Base-by-base conservation (phyloP, 2,888 invertebrate species). In the Nomada hirtipes region DNA sequence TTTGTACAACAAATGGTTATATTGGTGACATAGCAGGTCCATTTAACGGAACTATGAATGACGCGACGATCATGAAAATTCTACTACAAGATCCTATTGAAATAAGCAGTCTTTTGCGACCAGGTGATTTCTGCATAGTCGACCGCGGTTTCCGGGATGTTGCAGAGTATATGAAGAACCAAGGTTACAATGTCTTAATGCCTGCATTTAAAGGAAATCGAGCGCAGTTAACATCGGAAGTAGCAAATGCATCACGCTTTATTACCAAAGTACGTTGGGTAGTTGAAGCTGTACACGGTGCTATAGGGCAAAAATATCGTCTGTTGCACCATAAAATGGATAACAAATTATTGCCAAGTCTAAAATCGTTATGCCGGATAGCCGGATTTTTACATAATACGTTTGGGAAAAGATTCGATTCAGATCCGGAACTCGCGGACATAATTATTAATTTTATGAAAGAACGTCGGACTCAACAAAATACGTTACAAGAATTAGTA, bases 101-200 rank as follows among this genome's bases (percentile, higher is more conserved):
- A 26, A 65, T 89, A 9, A 47, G 63, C 47, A 71, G n/a, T 26
- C 61, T 63, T 20, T 87, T 89, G 42, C 60, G 85, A 77, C 57
- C 47, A 26, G 85, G 78, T 11, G 88, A 90, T 42, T 61, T 81
- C 42, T 85, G 71, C 61, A 77, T 90, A 20, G 64, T 90, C 10
- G 87, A 90, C 83, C 74, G 88, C 26, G 90, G 90, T 4, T 90
- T 90, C 59, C 69, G 88, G 26, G 90, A 89, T 67, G 85, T 86
- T 11, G 50, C 72, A 50, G 18, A 29, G 2, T 44, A 77, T 29
- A 73, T 88, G 55, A 84, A 87, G 73, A 44, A 67, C 20, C 23
- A 4, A 4, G 53, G 67, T 4, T 72, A 44, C 15, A 1, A 7
- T 9, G 53, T 77, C 1, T 18, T 73, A 9, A 80, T 88, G 89